Percentiles rank a stretch among this genome's conserved stretches.
Conservation (phyloP, 1,140 invertebrate species). For the Drosophila obscura region DNA sequence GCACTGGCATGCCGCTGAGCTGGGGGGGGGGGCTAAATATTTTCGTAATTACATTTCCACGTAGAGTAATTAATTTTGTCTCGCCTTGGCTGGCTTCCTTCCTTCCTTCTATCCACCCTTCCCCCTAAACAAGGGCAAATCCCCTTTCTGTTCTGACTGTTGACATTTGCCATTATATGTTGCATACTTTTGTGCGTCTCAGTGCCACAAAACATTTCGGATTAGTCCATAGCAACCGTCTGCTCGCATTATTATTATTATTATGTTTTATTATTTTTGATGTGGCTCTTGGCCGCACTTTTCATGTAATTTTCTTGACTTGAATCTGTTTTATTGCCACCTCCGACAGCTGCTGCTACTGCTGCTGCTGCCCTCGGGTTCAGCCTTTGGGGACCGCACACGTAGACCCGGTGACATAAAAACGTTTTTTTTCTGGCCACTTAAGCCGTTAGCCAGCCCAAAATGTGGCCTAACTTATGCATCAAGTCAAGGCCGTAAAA, state of each 20-base stretch:
- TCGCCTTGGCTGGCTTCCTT: constrained; percentile 55
- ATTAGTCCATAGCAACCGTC: constrained; percentile 48
- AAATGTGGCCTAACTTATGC: constrained; percentile 75
- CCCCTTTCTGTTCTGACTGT: constrained; percentile 34
- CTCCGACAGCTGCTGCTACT: constrained; percentile 6
- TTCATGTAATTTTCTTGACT: constrained; percentile 64
- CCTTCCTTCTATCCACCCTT: background rate
- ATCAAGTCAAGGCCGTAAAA: constrained; percentile 64
- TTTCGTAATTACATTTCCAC: constrained; percentile 84
- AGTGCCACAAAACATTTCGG: constrained; percentile 58
- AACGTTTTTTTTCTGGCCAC: constrained; percentile 63
- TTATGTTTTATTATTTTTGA: constrained; percentile 72
- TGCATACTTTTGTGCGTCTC: constrained; percentile 72
- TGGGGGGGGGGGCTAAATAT: constrained; percentile 74
- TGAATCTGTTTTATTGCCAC: constrained; percentile 78
- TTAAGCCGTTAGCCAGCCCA: constrained; percentile 61
- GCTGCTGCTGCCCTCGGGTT: background rate
- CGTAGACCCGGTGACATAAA: constrained; percentile 56
- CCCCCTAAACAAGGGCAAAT: background rate
- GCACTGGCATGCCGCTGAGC: constrained; percentile 67
- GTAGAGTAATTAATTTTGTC: constrained; percentile 84
- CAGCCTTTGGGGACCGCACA: constrained; percentile 38
- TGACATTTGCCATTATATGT: constrained; percentile 81
- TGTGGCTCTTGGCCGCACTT: constrained; percentile 52
- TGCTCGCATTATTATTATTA: constrained; percentile 46